Evolutionary conservation across 2,797 vertebrate genomes (phyloP).

Genomic region (Chromobotia macracanthus): DNA sequence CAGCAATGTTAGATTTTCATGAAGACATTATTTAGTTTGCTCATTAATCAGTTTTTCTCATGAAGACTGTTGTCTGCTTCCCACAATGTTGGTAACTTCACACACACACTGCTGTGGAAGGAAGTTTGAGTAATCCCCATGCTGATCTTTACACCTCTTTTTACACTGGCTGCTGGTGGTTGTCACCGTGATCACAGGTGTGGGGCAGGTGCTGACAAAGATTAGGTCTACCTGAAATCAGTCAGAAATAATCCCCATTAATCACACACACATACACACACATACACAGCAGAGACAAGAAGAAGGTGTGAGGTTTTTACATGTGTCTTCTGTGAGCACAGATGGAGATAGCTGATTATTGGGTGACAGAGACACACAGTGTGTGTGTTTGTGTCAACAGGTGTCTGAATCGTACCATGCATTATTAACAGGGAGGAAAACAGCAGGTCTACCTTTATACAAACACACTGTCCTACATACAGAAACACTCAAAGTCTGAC

Average conservation of each 20-base stretch:
- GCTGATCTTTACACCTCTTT: conserved; percentile 30
- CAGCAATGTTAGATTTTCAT: no score
- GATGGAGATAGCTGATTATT: conserved; percentile 55
- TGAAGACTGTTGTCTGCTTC: no score
- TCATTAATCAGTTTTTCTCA: background rate
- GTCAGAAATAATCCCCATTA: conserved; percentile 59
- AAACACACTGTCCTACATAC: conserved; percentile 5
- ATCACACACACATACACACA: conserved; percentile 37
- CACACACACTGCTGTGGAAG: conserved; percentile 17
- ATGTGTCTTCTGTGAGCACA: conserved; percentile 43
- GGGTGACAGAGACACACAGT: conserved; percentile 41
- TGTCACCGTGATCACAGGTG: conserved; percentile 68
- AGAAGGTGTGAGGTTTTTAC: conserved; percentile 38
- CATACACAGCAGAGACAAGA: conserved; percentile 22
- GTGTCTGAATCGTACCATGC: conserved; percentile 53
- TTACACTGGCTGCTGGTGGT: conserved; percentile 51
- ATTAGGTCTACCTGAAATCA: conserved; percentile 54
- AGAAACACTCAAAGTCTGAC: background rate
- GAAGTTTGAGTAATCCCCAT: conserved; percentile 27
- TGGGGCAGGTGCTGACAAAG: conserved; percentile 57
- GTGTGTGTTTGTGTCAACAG: conserved; percentile 47
- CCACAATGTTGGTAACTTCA: background rate
- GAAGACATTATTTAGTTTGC: no score
- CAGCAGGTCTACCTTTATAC: conserved; percentile 40
- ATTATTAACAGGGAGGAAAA: conserved; percentile 51